phyloP scores from a whole-genome alignment of 2,797 vertebrate genomes.

The Sebastes glaucus region DNA sequence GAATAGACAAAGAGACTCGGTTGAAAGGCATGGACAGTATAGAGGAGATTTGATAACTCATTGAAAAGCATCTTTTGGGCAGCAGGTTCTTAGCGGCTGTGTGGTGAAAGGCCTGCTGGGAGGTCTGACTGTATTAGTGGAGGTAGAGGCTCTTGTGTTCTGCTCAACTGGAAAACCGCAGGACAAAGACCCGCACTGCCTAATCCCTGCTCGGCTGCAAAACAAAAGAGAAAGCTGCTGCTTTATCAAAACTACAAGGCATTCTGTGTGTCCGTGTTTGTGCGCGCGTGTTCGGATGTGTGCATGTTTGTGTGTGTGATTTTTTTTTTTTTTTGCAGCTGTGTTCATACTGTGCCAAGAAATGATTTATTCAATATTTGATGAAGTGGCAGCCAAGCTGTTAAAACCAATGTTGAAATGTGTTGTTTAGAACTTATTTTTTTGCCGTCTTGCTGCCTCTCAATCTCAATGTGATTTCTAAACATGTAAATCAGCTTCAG shows the following conservation, averaged over 20 bases:
- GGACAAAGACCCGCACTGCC: conserved; percentile 82
- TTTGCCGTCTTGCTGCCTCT: conserved; percentile 57
- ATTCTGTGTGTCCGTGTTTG: conserved; percentile 73
- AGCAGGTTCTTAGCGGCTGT: conserved; percentile 80
- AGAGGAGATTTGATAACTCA: conserved; percentile 84
- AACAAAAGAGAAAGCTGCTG: conserved; percentile 84
- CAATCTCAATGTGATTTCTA: conserved; percentile 62
- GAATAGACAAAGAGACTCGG: conserved; percentile 73
- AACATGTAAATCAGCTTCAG: conserved; percentile 77
- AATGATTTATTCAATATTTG: conserved; percentile 83
- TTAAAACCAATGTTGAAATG: conserved; percentile 75
- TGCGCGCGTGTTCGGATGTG: conserved; percentile 35
- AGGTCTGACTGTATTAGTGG: conserved; percentile 84
- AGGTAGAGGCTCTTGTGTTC: conserved; percentile 85
- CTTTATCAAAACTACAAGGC: conserved; percentile 83
- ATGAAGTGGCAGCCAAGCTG: conserved; percentile 82
- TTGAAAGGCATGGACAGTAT: conserved; percentile 83
- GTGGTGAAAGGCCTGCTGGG: conserved; percentile 84
- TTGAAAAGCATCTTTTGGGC: conserved; percentile 83
- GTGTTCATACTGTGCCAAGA: conserved; percentile 76
- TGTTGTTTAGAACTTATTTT: conserved; percentile 71
- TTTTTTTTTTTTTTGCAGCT: conserved; percentile 65
- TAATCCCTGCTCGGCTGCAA: conserved; percentile 83
- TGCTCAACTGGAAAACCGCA: conserved; percentile 84
- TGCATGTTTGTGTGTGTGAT: conserved; percentile 37